A percentile compares a stretch with the other conserved stretches of the same genome.
Evolutionary conservation across 2,113 vertebrate species (phyloP).

Genomic region (Cheirogaleus medius): DNA sequence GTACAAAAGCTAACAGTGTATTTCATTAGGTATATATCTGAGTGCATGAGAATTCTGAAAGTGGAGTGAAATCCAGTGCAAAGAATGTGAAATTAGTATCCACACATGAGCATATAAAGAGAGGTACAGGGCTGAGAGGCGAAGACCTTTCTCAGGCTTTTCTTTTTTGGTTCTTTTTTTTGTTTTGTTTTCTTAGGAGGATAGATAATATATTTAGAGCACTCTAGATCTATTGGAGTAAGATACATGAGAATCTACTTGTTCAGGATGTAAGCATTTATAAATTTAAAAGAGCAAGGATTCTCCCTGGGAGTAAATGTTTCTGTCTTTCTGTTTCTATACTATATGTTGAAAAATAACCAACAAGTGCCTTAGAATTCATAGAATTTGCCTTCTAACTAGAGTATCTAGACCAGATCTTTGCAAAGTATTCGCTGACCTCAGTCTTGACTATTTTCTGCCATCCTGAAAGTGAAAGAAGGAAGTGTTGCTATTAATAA

Average conservation of each 20-base stretch:
- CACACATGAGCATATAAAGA: not conserved
- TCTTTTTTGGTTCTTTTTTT: not conserved
- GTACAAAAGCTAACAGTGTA: not conserved
- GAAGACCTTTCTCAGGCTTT: not conserved
- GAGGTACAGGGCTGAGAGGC: not conserved
- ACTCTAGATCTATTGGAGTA: not conserved
- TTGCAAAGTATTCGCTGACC: not conserved
- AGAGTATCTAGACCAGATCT: not conserved
- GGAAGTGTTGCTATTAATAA: not conserved
- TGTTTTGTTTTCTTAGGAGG: not conserved
- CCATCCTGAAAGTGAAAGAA: slow-evolving; percentile 20
- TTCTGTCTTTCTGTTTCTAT: not conserved
- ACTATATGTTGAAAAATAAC: not conserved
- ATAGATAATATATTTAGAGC: not conserved
- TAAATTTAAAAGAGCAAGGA: not conserved
- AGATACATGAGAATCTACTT: not conserved
- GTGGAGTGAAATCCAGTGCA: not conserved
- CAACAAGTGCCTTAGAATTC: not conserved
- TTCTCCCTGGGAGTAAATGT: not conserved
- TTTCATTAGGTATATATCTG: slow-evolving; percentile 22
- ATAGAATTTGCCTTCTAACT: not conserved
- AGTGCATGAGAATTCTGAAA: not conserved
- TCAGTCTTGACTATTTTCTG: not conserved
- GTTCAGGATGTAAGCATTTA: slow-evolving; percentile 8
- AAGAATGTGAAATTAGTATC: not conserved